Percentiles rank a stretch among this genome's conserved stretches.
Evolutionary conservation across 2,113 vertebrate genomes (phyloP).

Genomic region (Catharus minimus): DNA sequence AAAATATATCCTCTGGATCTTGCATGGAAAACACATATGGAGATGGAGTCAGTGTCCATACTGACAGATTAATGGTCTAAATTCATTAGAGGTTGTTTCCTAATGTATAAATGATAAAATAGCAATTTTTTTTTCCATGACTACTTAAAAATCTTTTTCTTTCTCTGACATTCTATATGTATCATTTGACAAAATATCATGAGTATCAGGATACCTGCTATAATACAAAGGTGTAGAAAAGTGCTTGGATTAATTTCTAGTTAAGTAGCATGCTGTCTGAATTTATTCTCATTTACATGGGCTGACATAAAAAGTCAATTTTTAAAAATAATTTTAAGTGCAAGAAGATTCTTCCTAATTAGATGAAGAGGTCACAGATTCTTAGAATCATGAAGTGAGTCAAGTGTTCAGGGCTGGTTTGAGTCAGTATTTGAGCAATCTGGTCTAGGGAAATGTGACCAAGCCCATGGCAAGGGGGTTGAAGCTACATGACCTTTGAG

Average conservation of each 20-base stretch:
- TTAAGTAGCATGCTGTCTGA: neutral
- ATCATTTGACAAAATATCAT: neutral
- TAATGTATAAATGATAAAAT: neutral
- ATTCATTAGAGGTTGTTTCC: neutral
- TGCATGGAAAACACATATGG: neutral
- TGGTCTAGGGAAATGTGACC: neutral
- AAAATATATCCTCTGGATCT: neutral
- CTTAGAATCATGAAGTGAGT: neutral
- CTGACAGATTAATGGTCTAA: neutral
- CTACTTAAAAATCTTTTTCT: neutral
- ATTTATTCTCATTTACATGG: neutral
- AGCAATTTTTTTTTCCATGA: neutral
- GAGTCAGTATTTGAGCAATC: neutral
- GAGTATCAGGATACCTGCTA: neutral
- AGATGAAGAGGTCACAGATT: neutral
- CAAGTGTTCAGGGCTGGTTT: neutral
- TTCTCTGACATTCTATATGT: neutral
- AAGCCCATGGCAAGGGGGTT: accelerated
- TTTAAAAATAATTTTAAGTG: neutral
- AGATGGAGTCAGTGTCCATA: neutral
- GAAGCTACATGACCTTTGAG: neutral
- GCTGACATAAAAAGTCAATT: neutral
- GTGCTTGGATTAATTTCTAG: neutral
- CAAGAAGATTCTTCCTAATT: neutral
- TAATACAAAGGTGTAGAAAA: neutral